A percentile compares a stretch with the other conserved stretches of the same genome.
phyloP scores from a whole-genome alignment of 1,140 invertebrate genomes.

The Meteorus sp. region DNA sequence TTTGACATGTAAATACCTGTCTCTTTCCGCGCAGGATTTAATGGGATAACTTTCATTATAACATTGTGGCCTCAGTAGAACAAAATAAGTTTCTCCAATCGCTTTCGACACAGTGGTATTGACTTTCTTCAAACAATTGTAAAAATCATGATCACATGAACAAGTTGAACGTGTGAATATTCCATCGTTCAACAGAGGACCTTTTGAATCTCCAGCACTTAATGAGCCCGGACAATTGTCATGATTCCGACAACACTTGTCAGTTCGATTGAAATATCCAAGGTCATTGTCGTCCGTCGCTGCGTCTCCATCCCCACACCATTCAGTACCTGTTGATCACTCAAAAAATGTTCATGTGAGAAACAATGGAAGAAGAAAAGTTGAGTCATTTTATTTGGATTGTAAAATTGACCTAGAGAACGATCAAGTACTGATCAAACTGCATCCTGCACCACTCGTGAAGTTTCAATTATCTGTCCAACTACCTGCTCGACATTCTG shows the following conservation, averaged over 20 bases:
- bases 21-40: constrained; percentile 52
- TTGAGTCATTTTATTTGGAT: no score
- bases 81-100: constrained; percentile 63
- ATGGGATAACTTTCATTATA: constrained; percentile 59
- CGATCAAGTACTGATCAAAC: no score
- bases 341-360: no score
- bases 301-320: constrained; percentile 63
- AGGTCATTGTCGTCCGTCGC: constrained; percentile 55
- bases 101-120: constrained; percentile 54
- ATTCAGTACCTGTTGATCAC: constrained; percentile 56
- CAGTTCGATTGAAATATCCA: constrained; percentile 56
- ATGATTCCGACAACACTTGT: constrained; percentile 60
- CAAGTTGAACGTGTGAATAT: constrained; percentile 59
- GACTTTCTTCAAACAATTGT: constrained; percentile 60
- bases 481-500: no score
- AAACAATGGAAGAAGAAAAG: no score
- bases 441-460: no score
- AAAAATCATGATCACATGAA: constrained; percentile 62
- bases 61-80: constrained; percentile 62
- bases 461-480: no score
- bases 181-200: constrained; percentile 51
- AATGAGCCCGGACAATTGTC: constrained; percentile 43
- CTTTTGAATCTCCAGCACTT: constrained; percentile 14
- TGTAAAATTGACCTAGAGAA: no score
- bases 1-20: no score